Base-by-base conservation (phyloP, 2,888 invertebrate genomes). In the Standfussiana lucernea region DNA sequence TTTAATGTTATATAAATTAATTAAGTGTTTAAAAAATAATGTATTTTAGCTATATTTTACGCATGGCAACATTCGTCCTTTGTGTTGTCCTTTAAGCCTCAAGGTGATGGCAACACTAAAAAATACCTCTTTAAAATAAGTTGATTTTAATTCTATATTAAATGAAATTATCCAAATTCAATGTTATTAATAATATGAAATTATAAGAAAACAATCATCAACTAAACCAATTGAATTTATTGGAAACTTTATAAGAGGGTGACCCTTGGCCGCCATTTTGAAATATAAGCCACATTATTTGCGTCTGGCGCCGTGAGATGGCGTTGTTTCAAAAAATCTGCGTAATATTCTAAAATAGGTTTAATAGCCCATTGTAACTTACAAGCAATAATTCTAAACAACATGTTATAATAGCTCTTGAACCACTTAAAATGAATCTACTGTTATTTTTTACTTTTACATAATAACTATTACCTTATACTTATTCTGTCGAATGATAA, bases 321-420 rank as follows among this genome's bases (percentile, higher is more conserved):
- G 70, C 77, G 68, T 28, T 56, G 0, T 35, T 67, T 53, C 13
- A 68, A 53, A 32, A 37, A 32, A 56, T 47, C 13, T 37, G 81
- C 65, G 72, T 72, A 53, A 47, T 66, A 84, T 84, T 82, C 65
- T 84, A 80, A 80, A 83, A 62, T 80, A 82, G 66, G 59, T 53
- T 24, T 62, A 56, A 69, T 59, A 69, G 32, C 62, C 6, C n/a
- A 75, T 66, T 81, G 10, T 35, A 24, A 62, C 28, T 40, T n/a
- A 32, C 21, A 64, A n/a, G 18, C 35, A 62, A 53, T 21, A 37
- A 28, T 37, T 62, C 0, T 24, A 11, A 10, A 11, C 11, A 35
- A 56, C 28, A 59, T 59, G 59, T 56, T n/a, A 53, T 53, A 56
- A 56, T 28, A 28, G 32, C 1, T 18, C 8, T 24, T n/a, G 21